Evolutionary conservation across 2,888 invertebrate species (phyloP).

Genomic region (Chaitophorus viminalis): DNA sequence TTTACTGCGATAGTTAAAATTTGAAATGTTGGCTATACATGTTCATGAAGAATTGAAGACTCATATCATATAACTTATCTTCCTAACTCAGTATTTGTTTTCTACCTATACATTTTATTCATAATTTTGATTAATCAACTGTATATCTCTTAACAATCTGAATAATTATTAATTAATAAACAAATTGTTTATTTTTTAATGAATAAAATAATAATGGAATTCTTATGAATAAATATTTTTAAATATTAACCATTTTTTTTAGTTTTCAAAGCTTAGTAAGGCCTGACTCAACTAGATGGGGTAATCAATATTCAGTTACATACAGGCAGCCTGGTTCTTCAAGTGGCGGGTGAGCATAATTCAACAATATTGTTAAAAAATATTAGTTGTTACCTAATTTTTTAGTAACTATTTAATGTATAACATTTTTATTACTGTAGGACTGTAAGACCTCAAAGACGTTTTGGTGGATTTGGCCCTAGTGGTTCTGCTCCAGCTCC

Average conservation of each 20-base stretch:
- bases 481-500: constrained; percentile 52
- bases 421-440: constrained; percentile 24
- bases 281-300: constrained; percentile 56
- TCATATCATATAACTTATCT: too few species aligned
- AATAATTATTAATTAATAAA: too few species aligned
- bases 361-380: background rate
- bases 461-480: constrained; percentile 59
- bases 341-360: constrained; percentile 29
- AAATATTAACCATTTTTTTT: constrained; percentile 2
- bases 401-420: background rate
- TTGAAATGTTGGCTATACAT: too few species aligned
- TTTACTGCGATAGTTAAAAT: too few species aligned
- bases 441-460: constrained; percentile 49
- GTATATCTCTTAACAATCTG: too few species aligned
- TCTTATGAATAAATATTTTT: background rate
- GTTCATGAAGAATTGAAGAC: too few species aligned
- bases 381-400: background rate
- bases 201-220: background rate
- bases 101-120: too few species aligned
- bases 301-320: constrained; percentile 53
- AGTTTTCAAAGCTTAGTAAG: constrained; percentile 53
- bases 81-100: too few species aligned
- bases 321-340: constrained; percentile 47
- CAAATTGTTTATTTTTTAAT: too few species aligned
- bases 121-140: too few species aligned